A percentile compares a stretch with the other conserved stretches of the same genome.
Conservation (phyloP, 1,140 invertebrate genomes). For the Pomacea maculata region DNA sequence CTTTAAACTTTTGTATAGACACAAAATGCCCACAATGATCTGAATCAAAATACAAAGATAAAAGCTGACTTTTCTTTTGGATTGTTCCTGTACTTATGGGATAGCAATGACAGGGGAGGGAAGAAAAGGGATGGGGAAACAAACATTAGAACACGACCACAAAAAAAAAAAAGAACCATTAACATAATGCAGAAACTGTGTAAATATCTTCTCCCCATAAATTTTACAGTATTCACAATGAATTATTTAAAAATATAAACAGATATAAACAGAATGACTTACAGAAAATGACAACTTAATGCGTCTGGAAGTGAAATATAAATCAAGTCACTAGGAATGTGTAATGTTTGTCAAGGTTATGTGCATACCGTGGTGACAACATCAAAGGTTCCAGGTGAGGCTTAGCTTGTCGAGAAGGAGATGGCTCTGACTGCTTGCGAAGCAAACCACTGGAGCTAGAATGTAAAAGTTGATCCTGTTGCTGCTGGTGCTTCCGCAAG, state of each 20-base stretch:
- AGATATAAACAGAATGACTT: not conserved
- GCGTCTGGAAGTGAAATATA: not conserved
- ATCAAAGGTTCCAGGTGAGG: slow-evolving; percentile 66
- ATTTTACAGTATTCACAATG: not conserved
- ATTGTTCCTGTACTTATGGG: not conserved
- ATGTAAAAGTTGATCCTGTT: slow-evolving; percentile 27
- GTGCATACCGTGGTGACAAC: slow-evolving; percentile 65
- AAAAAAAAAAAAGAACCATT: no score
- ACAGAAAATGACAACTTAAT: not conserved
- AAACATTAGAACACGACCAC: no score
- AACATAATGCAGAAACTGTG: no score
- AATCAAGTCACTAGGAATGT: not conserved
- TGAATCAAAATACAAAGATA: not conserved
- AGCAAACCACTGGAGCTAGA: slow-evolving; percentile 36
- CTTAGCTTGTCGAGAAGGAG: slow-evolving; percentile 40
- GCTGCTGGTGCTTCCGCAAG: slow-evolving; percentile 69
- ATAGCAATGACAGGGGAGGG: not conserved
- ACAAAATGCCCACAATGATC: not conserved
- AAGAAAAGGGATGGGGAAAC: no score
- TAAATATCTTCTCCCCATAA: not conserved
- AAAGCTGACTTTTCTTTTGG: not conserved
- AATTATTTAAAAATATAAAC: not conserved
- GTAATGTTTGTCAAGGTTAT: not conserved
- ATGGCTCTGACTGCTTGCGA: slow-evolving; percentile 55
- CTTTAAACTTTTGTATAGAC: not conserved